A percentile compares a stretch with the other conserved stretches of the same genome.
Evolutionary conservation across 2,888 invertebrate genomes (phyloP).

Genomic region (Capitulum mitella): DNA sequence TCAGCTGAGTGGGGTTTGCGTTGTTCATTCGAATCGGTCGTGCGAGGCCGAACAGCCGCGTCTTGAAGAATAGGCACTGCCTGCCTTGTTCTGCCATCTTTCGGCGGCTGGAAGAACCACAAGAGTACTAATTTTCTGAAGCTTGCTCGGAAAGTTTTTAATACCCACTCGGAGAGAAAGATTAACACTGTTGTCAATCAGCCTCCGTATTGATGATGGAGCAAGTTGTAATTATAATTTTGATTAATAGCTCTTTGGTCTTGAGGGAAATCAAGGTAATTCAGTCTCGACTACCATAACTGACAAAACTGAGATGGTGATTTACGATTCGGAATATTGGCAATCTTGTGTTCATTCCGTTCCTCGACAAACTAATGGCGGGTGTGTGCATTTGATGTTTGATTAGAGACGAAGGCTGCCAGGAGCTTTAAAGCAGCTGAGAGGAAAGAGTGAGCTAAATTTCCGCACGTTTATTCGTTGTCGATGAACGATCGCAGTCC

Average conservation of each 20-base stretch:
- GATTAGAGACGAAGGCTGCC: too few species aligned
- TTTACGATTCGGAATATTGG: neutral
- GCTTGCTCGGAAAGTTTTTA: neutral
- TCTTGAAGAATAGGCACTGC: too few species aligned
- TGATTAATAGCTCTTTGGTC: neutral
- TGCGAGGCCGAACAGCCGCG: too few species aligned
- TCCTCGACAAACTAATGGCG: neutral
- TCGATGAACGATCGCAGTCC: too few species aligned
- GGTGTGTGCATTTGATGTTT: neutral
- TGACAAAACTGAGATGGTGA: neutral
- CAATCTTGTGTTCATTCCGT: slow-evolving; percentile 7
- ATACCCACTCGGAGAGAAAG: neutral
- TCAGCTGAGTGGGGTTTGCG: too few species aligned
- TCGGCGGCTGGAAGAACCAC: neutral
- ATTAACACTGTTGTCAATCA: slow-evolving; percentile 13
- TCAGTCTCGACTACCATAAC: neutral
- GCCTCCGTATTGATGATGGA: neutral
- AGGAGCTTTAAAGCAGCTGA: too few species aligned
- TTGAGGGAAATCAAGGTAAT: slow-evolving; percentile 17
- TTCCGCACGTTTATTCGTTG: too few species aligned
- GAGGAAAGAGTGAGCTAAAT: too few species aligned
- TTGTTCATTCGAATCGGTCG: too few species aligned
- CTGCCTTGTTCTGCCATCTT: neutral
- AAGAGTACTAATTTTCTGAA: neutral
- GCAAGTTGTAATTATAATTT: neutral